Percentiles rank a stretch among this genome's conserved stretches.
These are phyloP conservation scores for Marasmarcha lunaedactyla DNA, from an alignment of 2,888 invertebrate species.

Conservation along the genomic window DNA sequence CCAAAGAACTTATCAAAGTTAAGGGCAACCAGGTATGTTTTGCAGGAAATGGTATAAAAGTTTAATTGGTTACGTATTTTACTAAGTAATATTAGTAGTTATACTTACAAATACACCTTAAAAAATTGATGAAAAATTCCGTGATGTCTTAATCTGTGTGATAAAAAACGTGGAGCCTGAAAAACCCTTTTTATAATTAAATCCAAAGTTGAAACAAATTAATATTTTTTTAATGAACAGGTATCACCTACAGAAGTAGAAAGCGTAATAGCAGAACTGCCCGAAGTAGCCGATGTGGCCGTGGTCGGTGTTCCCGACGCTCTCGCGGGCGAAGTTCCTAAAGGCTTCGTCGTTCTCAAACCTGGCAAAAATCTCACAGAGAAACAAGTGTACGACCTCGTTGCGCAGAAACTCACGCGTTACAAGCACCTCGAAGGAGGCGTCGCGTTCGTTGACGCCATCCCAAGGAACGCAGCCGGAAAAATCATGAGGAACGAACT, in stretches of 20 bases:
- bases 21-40: conserved; percentile 84
- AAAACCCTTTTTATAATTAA: too few relatives aligned
- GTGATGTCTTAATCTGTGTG: too few relatives aligned
- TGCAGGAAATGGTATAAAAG: not conserved
- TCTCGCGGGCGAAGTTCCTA: conserved; percentile 79
- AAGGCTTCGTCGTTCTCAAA: conserved; percentile 78
- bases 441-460: conserved; percentile 74
- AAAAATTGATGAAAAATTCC: too few relatives aligned
- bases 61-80: too few relatives aligned
- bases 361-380: conserved; percentile 64
- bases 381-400: conserved; percentile 66
- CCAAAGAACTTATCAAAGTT: conserved; percentile 87
- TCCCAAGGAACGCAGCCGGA: conserved; percentile 82
- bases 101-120: too few relatives aligned
- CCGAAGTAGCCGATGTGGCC: conserved; percentile 80
- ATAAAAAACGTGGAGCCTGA: too few relatives aligned
- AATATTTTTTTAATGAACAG: too few relatives aligned
- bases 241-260: conserved; percentile 90
- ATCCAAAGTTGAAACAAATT: too few relatives aligned
- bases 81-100: too few relatives aligned
- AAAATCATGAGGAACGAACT: conserved; percentile 81
- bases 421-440: conserved; percentile 82
- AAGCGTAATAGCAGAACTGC: conserved; percentile 77
- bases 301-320: conserved; percentile 82
- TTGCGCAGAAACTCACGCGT: conserved; percentile 75